Evolutionary conservation across 2,888 invertebrate genomes (phyloP), one percentile per base, ranked within the genome.

Genomic region (Aleiodes alternator): DNA sequence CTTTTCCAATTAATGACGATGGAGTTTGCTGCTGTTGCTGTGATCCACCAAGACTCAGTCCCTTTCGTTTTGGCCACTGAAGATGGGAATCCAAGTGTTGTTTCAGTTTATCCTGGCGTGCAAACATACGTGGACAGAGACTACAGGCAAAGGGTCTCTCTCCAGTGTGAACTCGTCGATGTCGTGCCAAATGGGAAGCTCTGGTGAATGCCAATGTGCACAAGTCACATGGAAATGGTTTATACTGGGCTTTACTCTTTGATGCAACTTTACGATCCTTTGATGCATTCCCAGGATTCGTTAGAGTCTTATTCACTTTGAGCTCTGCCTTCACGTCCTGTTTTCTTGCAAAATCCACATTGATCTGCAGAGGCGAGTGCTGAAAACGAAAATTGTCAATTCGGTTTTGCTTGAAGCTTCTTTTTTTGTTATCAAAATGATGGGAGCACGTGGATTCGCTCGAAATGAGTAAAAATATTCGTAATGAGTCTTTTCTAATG

Each of bases 91-190:
- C 87, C 78, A 88, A 73, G 71, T 94, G 94, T 81, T 94, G 92
- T 78, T 94, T 93, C 82, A 94, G 90, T 85, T 94, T 94, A 88
- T 94, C 94, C 81, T 94, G 94, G 76, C 94, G 90, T 29, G 94
- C 94, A 90, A 94, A 94, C 81, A 93, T 93, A 73, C 94, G 92
- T 0, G 93, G 94, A 88, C 94, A 94, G 79, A 93, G 92, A 82
- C 92, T 92, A 88, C 94, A 94, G 71, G 92, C 92, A 88, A 93
- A 94, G 3, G 94, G 94, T 9, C 94, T 90, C 89, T 94, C 94
- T 75, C 94, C 94, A 0, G 94, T 94, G 89, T 94, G 94, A 38
- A 94, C 94, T 77, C 94, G 91, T 80, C 93, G 92, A 87, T 94
- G 94, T 0, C 94, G 91, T 57, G 92, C 92, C 81, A 94, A 90